phyloP scores from a whole-genome alignment of 2,888 invertebrate genomes.

The Dryobotodes eremita region DNA sequence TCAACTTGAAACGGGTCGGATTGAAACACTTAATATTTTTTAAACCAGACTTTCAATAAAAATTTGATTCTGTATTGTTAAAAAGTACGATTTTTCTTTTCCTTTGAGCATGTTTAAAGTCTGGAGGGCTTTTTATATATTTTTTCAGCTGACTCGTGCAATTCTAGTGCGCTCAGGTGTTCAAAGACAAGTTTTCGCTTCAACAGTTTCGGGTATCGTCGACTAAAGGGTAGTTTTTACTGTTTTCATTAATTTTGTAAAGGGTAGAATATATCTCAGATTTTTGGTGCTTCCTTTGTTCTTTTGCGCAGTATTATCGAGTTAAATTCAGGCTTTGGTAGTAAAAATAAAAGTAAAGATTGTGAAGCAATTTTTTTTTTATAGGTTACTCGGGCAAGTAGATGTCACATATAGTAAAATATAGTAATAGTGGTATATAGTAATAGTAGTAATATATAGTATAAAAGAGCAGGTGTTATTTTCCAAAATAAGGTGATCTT shows the following conservation, averaged over 20 bases:
- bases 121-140: constrained; percentile 7
- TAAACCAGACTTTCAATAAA: background rate
- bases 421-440: no score
- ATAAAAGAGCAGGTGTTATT: no score
- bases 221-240: constrained; percentile 49
- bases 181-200: constrained; percentile 55
- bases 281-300: constrained; percentile 14
- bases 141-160: constrained; percentile 54
- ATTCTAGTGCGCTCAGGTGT: constrained; percentile 61
- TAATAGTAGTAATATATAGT: no score
- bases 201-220: constrained; percentile 42
- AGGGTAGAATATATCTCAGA: constrained; percentile 11
- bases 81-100: constrained; percentile 9
- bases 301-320: background rate
- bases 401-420: no score
- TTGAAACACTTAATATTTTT: background rate
- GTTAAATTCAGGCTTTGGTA: background rate
- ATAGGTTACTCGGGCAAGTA: no score
- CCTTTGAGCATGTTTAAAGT: constrained; percentile 1
- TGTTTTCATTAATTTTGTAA: constrained; percentile 52
- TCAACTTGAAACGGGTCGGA: background rate
- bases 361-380: background rate
- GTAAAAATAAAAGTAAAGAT: background rate
- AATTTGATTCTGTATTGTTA: background rate
- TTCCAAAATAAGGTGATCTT: no score